Percentiles rank a stretch among this genome's conserved stretches.
These are phyloP conservation scores for Pocillopora damicornis DNA, from an alignment of 64 coral and sea anemone species.

Conservation along the genomic window DNA sequence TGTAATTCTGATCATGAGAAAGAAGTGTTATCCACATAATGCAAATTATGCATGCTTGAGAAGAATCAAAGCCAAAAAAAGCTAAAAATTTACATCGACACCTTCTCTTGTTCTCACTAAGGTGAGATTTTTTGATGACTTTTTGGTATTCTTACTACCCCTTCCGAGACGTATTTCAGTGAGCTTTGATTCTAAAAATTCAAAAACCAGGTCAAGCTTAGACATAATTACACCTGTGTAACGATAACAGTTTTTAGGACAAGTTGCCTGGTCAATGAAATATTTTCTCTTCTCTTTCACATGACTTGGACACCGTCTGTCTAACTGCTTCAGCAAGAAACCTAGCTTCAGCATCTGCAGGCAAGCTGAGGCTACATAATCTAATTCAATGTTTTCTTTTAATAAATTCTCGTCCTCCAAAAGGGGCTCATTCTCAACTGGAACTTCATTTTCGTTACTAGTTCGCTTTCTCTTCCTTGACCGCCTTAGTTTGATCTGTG, in stretches of 20 bases:
- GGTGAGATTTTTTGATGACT: slow-evolving; percentile 34
- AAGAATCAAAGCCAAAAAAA: slow-evolving; percentile 35
- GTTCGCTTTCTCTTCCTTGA: too few species aligned
- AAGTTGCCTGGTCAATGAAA: slow-evolving; percentile 39
- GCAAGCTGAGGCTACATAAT: too few species aligned
- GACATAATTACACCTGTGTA: too few species aligned
- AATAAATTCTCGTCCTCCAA: too few species aligned
- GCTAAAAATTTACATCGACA: slow-evolving; percentile 49
- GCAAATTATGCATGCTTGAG: too few species aligned
- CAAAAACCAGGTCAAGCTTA: neutral
- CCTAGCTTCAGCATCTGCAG: too few species aligned
- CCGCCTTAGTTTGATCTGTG: neutral
- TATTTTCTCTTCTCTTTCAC: slow-evolving; percentile 3
- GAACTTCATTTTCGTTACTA: too few species aligned
- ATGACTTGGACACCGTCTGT: too few species aligned
- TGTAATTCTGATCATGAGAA: slow-evolving; percentile 11
- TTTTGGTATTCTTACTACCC: slow-evolving; percentile 41
- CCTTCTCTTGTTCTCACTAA: slow-evolving; percentile 57
- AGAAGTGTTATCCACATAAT: slow-evolving; percentile 26
- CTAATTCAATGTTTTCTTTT: too few species aligned
- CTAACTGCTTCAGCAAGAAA: too few species aligned
- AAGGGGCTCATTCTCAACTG: too few species aligned
- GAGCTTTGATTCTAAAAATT: slow-evolving; percentile 34
- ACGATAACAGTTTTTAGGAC: slow-evolving; percentile 38
- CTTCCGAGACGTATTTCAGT: slow-evolving; percentile 26